phyloP scores from a whole-genome alignment of 2,888 invertebrate genomes.

The Allygus modestus region DNA sequence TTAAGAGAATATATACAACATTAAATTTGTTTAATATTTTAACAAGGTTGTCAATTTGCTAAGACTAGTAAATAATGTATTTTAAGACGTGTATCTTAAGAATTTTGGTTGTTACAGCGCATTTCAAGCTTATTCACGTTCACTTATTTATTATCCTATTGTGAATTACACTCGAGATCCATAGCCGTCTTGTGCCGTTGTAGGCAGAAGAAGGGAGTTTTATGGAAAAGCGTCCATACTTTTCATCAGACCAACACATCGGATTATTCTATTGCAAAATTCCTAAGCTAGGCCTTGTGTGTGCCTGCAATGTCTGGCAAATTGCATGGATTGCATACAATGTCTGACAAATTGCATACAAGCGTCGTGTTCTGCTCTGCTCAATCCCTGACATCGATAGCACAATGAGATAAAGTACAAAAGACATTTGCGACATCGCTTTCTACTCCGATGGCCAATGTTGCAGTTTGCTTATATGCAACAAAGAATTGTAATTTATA shows the following conservation, averaged over 20 bases:
- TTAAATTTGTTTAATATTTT: too few relatives aligned
- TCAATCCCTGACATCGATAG: constrained; percentile 38
- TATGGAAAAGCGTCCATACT: neutral
- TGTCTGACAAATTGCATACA: constrained; percentile 39
- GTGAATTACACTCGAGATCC: too few relatives aligned
- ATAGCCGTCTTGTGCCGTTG: too few relatives aligned
- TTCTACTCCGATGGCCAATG: neutral
- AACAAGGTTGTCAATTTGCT: too few relatives aligned
- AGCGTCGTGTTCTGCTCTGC: neutral
- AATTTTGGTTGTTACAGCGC: too few relatives aligned
- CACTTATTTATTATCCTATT: too few relatives aligned
- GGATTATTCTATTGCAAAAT: neutral
- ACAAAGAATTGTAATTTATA: too few relatives aligned
- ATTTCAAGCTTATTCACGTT: too few relatives aligned
- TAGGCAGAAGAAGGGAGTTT: neutral
- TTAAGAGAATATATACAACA: too few relatives aligned
- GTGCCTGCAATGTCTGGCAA: neutral
- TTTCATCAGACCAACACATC: neutral
- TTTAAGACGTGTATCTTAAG: too few relatives aligned
- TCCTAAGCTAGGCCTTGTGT: neutral
- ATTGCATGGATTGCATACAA: constrained; percentile 25
- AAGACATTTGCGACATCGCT: constrained; percentile 11
- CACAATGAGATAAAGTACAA: constrained; percentile 32
- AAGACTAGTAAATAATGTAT: too few relatives aligned
- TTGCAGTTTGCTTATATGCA: neutral